phyloP scores from a whole-genome alignment of 2,888 invertebrate genomes.

The Flabesymbios commensalis region DNA sequence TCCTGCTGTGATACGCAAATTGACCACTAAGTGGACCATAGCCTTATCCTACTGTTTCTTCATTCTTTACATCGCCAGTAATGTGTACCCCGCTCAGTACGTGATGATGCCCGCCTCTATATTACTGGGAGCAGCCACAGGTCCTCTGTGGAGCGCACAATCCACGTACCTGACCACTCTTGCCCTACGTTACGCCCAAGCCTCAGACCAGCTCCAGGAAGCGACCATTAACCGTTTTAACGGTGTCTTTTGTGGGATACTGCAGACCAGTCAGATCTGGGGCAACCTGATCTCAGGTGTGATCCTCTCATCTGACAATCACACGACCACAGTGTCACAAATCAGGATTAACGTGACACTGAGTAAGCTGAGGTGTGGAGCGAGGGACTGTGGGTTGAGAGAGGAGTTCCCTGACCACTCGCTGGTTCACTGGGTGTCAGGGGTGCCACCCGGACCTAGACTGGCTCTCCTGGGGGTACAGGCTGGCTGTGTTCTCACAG shows the following conservation, averaged over 20 bases:
- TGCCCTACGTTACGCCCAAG: conserved; percentile 51
- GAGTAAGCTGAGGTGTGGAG: conserved; percentile 35
- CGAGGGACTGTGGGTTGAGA: conserved; percentile 36
- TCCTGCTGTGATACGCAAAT: conserved; percentile 50
- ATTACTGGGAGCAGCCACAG: conserved; percentile 48
- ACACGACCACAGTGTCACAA: conserved; percentile 27
- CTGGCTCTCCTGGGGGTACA: conserved; percentile 50
- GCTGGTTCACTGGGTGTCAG: conserved; percentile 20
- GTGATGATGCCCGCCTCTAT: conserved; percentile 51
- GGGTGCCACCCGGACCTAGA: conserved; percentile 38
- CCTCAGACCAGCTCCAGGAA: conserved; percentile 42
- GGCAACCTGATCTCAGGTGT: conserved; percentile 54
- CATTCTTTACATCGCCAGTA: conserved; percentile 50
- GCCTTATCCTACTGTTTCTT: conserved; percentile 47
- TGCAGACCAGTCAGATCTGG: conserved; percentile 55
- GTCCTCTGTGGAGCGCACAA: conserved; percentile 57
- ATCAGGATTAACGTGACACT: conserved; percentile 4
- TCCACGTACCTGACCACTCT: conserved; percentile 54
- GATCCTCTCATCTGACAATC: conserved; percentile 36
- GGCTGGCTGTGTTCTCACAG: conserved; percentile 50
- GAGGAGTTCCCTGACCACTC: conserved; percentile 37
- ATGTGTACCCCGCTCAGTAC: conserved; percentile 50
- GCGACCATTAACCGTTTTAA: conserved; percentile 51
- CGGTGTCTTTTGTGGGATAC: conserved; percentile 54
- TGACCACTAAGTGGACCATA: conserved; percentile 57